phyloP scores from a whole-genome alignment of 2,113 vertebrate species.

The Brachyhypopomus occidentalis region DNA sequence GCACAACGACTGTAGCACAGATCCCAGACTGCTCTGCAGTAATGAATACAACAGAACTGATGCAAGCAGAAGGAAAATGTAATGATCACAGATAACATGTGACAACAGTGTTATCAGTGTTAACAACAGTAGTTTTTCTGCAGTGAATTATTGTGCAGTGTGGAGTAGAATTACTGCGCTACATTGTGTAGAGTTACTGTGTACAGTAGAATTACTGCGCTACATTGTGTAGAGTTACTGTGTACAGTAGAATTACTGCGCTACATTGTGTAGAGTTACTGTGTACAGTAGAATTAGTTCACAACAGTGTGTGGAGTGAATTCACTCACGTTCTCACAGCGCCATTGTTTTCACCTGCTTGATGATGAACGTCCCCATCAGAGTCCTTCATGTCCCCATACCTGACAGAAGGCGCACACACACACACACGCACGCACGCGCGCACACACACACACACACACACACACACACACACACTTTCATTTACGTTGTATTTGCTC shows the following conservation, averaged over 20 bases:
- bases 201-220: not conserved
- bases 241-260: not conserved
- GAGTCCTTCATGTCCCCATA: constrained; percentile 79
- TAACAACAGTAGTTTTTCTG: no score
- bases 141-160: no score
- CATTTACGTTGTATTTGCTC: not conserved
- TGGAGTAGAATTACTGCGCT: not conserved
- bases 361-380: constrained; percentile 65
- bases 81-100: no score
- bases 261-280: not conserved
- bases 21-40: not conserved
- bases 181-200: not conserved
- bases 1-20: not conserved
- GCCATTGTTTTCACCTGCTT: constrained; percentile 69
- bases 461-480: not conserved
- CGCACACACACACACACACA: constrained; percentile 1
- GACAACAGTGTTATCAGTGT: no score
- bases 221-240: not conserved
- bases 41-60: no score
- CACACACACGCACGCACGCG: not conserved
- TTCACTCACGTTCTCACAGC: constrained; percentile 86
- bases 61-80: not conserved
- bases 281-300: not conserved
- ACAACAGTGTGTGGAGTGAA: not conserved
- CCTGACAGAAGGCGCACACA: constrained; percentile 64